Base-by-base conservation (phyloP, 1,140 invertebrate species). In the Laupala kohalensis region DNA sequence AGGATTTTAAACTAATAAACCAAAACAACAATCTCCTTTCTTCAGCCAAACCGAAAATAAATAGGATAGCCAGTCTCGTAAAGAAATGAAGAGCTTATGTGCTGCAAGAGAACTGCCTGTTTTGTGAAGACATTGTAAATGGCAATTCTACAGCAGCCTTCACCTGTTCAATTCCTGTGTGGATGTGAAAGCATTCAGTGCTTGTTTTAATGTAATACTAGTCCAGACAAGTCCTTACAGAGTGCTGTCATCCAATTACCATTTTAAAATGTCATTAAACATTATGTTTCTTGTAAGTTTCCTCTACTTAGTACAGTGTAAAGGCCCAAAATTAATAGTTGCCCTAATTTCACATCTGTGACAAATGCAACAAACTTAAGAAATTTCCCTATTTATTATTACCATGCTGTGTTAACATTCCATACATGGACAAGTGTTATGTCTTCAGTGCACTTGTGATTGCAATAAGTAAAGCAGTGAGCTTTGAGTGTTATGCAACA, bases 51-150 rank as follows among this genome's bases (percentile, higher is more conserved):
- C 81, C 81, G 9, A 79, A 80, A 71, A 75, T 81, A 71, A 79
- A 79, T 73, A 80, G 81, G 77, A 80, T 82, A 81, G 80, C 79
- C 64, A 80, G 77, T 74, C 73, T 82, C 28, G 81, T 81, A 64
- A 82, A 82, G 74, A 83, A 83, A 76, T 82, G 80, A 81, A 70
- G 66, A 27, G 64, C 23, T 68, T 15, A n/a, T 19, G 27, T 64
- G 63, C 23, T n/a, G 37, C 23, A 63, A 64, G 27, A 9, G 69
- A 28, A 25, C 37, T 53, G 37, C 37, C 37, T 53, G n/a, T 53
- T 53, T 9, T 53, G 37, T 4, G 19, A 53, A 19, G 37, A 53
- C 37, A 53, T 19, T n/a, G n/a, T 53, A 53, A 53, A 53, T 4
- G 4, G 37, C 37, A 53, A 53, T 53, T 53, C 37, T 53, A 53